phyloP scores from a whole-genome alignment of 1,140 invertebrate genomes.

The Eupeodes corollae region DNA sequence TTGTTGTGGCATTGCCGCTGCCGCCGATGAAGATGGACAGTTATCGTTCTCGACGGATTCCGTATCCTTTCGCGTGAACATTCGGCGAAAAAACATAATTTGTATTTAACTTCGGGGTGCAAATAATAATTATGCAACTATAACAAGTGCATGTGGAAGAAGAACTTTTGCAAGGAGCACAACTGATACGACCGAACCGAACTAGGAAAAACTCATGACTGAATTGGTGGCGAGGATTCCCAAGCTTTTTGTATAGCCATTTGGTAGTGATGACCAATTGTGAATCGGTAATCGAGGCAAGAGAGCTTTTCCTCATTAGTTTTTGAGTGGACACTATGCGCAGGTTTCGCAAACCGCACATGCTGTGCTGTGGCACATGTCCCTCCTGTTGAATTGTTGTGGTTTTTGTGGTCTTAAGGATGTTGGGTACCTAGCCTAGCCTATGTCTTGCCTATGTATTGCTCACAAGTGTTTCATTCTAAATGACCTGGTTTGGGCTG shows the following conservation, averaged over 20 bases:
- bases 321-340: not conserved
- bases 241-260: not conserved
- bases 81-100: slow-evolving; percentile 27
- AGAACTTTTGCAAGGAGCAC: not conserved
- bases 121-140: too few species aligned
- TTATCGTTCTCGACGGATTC: not conserved
- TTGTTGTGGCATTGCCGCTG: slow-evolving; percentile 1
- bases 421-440: too few species aligned
- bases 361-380: not conserved
- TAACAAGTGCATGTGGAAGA: not conserved
- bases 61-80: slow-evolving; percentile 22
- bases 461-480: too few species aligned
- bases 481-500: too few species aligned
- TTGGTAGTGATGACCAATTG: too few species aligned
- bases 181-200: not conserved
- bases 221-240: not conserved
- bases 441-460: too few species aligned
- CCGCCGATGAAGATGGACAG: not conserved
- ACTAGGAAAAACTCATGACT: not conserved
- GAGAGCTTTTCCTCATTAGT: too few species aligned
- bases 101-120: too few species aligned
- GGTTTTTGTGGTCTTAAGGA: too few species aligned
- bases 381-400: too few species aligned
- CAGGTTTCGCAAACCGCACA: not conserved
- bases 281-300: too few species aligned